Evolutionary conservation across 2,888 invertebrate species (phyloP), one percentile per base, ranked within the genome.

Genomic region (Brachynemurus nebulosus): DNA sequence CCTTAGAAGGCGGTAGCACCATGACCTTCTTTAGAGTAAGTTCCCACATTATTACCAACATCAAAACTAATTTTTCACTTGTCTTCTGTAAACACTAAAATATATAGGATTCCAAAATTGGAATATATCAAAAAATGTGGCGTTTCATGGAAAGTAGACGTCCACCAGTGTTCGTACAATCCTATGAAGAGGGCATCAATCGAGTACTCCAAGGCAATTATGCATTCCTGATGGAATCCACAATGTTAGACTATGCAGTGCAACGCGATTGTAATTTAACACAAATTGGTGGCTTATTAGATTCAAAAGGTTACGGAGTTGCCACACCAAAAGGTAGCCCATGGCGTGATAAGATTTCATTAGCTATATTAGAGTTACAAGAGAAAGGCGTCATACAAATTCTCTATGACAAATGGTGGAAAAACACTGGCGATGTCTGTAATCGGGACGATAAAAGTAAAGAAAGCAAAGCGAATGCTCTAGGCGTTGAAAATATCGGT

Each of bases 341-440:
- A 0, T 97, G 95, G 91, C 72, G 95, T n/a, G 97, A 98, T 67
- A 84, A 86, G 63, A 90, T 97, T 53, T 95, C 95, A 0, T 68
- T 95, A 36, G 92, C 93, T 2, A 93, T 96, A 55, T 69, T 97
- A 20, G 91, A 95, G 58, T 75, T 97, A 2, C 93, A 95, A 56
- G 96, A 97, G 63, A 90, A 90, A 57, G 95, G 95, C 1, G 83
- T 83, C 37, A 88, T 91, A 51, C 90, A 91, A 67, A 86, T 89
- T 52, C 66, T 95, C 45, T 93, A 95, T 62, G 93, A 92, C 60
- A 95, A 92, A 62, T 97, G 96, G 96, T 97, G 96, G 96, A 91
- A 93, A 67, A 90, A 91, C 58, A 89, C 90, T 0, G 91, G 91
- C 0, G 88, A 90, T 55, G 86, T 86, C 1, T 92, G 92, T 60